Evolutionary conservation across 2,797 vertebrate species (phyloP), one percentile per base, ranked within the genome.

Genomic region (Nasua narica): DNA sequence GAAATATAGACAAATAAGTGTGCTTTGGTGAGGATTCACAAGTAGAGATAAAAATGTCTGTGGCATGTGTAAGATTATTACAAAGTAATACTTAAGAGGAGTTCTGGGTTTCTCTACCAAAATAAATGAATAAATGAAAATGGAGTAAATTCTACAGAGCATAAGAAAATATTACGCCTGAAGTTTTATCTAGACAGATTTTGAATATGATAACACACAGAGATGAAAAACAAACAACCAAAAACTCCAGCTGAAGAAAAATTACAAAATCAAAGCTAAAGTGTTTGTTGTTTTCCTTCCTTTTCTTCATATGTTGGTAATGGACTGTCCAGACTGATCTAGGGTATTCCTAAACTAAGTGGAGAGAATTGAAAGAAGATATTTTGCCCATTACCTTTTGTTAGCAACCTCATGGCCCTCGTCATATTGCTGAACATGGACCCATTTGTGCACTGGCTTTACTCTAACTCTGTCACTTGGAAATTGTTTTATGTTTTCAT

Each of bases 171-270:
- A 46, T 35, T 60, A 56, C 50, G 9, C 87, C 1, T 43, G 19
- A 65, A 56, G 13, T 13, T 96, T 67, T 62, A 77, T 18, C 50
- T 72, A 70, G 88, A 21, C 7, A 87, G 29, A 72, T 72, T 62
- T 6, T 88, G 7, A 62, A 1, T 62, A 2, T 87, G 29, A 48
- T 67, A n/a, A 82, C 10, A 21, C 12, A 13, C 4, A 83, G 1
- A 58, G 19, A 27, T 19, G 0, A 5, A 21, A 69, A 48, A 54
- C 37, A n/a, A 35, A 35, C 62, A n/a, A 43, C 18, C 65, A n/a
- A 76, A 35, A 48, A 4, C 6, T 25, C 27, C 1, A 32, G 3
- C 15, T 19, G 40, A 40, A 23, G 46, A 3, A 77, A 77, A 76
- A 76, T 27, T 9, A 19, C 5, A 69, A 87, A 77, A 43, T 2